Evolutionary conservation across 2,113 vertebrate genomes (phyloP).

Genomic region (Aplodontia rufa): DNA sequence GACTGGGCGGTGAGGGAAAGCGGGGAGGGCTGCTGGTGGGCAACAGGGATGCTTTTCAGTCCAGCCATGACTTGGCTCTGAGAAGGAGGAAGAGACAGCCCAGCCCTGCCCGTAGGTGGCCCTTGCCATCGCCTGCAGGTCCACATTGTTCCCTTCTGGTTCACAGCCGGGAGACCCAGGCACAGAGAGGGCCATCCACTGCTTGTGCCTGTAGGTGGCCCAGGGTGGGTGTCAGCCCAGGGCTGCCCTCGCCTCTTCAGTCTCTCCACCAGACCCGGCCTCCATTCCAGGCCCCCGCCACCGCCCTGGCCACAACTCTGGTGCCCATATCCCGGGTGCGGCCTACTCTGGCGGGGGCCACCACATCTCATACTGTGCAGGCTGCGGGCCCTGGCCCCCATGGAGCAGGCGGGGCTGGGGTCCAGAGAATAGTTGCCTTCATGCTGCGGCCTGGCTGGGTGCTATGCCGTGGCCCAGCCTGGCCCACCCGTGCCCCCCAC

Average conservation of each 20-base stretch:
- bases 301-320: neutral
- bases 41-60: neutral
- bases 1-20: rapidly evolving
- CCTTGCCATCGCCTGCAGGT: no score
- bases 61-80: neutral
- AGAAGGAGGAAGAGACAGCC: neutral
- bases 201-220: no score
- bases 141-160: neutral
- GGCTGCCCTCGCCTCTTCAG: rapidly evolving
- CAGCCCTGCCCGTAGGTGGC: neutral
- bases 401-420: neutral
- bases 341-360: neutral
- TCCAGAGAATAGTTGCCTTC: conserved; percentile 43
- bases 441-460: neutral
- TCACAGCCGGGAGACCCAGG: neutral
- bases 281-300: neutral
- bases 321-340: neutral
- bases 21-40: neutral
- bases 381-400: neutral
- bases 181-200: neutral
- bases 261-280: neutral
- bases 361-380: neutral
- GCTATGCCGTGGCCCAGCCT: neutral
- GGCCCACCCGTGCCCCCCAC: neutral
- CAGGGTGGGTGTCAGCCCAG: no score